phyloP scores from a whole-genome alignment of 2,797 vertebrate species.

The Synaphobranchus kaupii region DNA sequence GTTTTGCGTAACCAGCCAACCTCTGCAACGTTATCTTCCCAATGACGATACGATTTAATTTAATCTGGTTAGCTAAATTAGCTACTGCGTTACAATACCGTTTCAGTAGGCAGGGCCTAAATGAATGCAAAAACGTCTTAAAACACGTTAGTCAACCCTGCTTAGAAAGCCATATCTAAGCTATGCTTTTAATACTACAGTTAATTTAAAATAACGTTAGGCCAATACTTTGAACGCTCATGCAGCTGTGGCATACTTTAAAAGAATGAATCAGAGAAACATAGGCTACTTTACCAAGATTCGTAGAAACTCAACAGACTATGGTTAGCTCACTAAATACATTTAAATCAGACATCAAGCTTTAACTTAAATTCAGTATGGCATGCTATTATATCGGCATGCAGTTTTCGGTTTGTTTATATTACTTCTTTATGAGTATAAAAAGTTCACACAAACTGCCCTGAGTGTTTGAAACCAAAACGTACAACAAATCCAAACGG shows the following conservation, averaged over 20 bases:
- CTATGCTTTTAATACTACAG: neutral
- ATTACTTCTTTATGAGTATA: neutral
- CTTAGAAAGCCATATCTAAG: neutral
- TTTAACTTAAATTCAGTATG: neutral
- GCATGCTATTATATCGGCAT: neutral
- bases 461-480: neutral
- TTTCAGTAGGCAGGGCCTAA: neutral
- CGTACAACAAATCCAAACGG: conserved; percentile 13
- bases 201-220: neutral
- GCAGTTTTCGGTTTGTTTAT: neutral
- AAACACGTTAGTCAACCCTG: neutral
- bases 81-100: neutral
- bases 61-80: neutral
- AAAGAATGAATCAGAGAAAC: neutral
- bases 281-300: neutral
- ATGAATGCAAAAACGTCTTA: neutral
- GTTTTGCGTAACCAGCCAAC: neutral
- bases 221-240: neutral
- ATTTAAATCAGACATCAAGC: neutral
- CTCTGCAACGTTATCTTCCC: neutral
- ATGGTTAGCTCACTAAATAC: neutral
- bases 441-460: neutral
- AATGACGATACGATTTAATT: neutral
- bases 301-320: neutral
- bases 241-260: neutral